A percentile compares a stretch with the other conserved stretches of the same genome.
phyloP scores from a whole-genome alignment of 2,113 vertebrate species.

The Poicephalus gulielmi region DNA sequence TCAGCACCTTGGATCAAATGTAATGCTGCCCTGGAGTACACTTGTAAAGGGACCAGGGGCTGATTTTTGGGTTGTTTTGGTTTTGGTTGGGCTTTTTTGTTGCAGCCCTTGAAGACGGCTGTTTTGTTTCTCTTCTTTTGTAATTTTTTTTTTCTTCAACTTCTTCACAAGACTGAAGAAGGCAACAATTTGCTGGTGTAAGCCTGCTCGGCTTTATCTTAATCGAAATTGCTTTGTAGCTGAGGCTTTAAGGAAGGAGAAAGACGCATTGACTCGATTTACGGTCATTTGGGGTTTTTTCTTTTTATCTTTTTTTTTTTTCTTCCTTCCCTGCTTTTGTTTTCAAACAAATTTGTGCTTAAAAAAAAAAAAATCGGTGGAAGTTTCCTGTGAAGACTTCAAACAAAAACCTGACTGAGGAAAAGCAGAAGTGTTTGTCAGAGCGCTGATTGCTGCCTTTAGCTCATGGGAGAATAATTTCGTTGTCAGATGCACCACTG shows the following conservation, averaged over 20 bases:
- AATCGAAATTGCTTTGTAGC: conserved; percentile 7
- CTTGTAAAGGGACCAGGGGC: neutral
- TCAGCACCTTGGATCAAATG: neutral
- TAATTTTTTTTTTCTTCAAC: neutral
- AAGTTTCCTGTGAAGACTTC: conserved; percentile 57
- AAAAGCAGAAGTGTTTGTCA: conserved; percentile 68
- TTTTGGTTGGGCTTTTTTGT: neutral
- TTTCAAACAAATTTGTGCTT: conserved; percentile 37
- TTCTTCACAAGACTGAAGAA: neutral
- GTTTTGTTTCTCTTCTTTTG: too few relatives aligned
- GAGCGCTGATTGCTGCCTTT: conserved; percentile 63
- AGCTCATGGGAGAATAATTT: conserved; percentile 67
- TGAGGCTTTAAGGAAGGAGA: neutral
- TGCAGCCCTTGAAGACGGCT: neutral
- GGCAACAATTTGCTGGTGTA: neutral
- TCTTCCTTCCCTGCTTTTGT: neutral
- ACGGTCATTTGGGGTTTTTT: neutral
- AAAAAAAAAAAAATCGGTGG: neutral
- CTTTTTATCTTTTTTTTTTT: neutral
- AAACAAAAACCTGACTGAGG: conserved; percentile 56
- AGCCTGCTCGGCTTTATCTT: neutral
- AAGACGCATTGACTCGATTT: conserved; percentile 14
- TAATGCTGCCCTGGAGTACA: neutral
- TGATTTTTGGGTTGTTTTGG: neutral
- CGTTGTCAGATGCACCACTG: conserved; percentile 55